Percentiles rank a stretch among this genome's conserved stretches.
Conservation (phyloP, 2,888 invertebrate genomes). For the Habroteleia sp. region DNA sequence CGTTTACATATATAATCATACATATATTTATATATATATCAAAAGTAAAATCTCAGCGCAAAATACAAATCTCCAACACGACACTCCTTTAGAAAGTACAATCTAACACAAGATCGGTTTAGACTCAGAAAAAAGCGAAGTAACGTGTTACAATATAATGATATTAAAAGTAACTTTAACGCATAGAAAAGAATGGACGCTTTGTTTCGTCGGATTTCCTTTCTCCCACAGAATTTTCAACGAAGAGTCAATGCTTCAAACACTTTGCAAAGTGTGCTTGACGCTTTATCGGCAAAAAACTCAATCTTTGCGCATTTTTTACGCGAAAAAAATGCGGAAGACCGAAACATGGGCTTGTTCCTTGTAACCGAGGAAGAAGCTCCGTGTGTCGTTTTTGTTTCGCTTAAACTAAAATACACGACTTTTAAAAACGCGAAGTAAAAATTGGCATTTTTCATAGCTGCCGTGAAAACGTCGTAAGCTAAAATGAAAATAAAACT, state of each 20-base stretch:
- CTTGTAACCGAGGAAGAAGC: too few relatives aligned
- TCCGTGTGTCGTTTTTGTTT: not conserved
- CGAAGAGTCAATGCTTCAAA: conserved; percentile 12
- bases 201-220: conserved; percentile 3
- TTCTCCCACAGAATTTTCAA: not conserved
- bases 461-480: conserved; percentile 30
- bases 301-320: conserved; percentile 22
- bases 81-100: conserved; percentile 47
- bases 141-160: conserved; percentile 68
- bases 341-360: too few relatives aligned
- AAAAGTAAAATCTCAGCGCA: conserved; percentile 56
- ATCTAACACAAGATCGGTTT: conserved; percentile 68
- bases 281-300: conserved; percentile 1
- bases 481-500: conserved; percentile 25
- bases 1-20: conserved; percentile 54
- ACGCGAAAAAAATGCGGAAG: conserved; percentile 32
- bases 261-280: conserved; percentile 31
- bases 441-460: conserved; percentile 33
- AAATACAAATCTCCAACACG: conserved; percentile 57
- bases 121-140: conserved; percentile 72
- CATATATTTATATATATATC: conserved; percentile 43
- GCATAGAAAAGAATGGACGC: conserved; percentile 29
- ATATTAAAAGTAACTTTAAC: conserved; percentile 73
- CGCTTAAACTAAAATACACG: conserved; percentile 36
- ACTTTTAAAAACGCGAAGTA: conserved; percentile 33